A percentile compares a stretch with the other conserved stretches of the same genome.
phyloP scores from a whole-genome alignment of 2,888 invertebrate genomes.

The Rugalucina vietnamica region DNA sequence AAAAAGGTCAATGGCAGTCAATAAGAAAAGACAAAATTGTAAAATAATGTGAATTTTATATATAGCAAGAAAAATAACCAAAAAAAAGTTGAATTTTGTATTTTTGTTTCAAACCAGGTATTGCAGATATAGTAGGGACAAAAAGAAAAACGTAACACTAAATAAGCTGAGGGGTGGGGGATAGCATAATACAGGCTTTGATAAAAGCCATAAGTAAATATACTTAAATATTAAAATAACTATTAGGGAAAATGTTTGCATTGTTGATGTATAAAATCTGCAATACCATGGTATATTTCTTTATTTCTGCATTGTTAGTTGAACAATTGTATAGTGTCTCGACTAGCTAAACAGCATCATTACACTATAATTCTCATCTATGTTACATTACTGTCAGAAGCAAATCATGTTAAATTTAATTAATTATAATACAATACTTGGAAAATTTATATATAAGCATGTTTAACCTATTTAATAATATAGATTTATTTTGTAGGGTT shows the following conservation, averaged over 20 bases:
- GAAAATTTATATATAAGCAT: constrained; percentile 13
- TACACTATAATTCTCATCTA: not conserved
- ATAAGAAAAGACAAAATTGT: not conserved
- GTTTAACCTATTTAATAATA: not conserved
- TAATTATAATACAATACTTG: too few relatives aligned
- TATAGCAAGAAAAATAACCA: constrained; percentile 1
- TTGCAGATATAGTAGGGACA: not conserved
- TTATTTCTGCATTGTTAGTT: not conserved
- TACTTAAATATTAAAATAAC: too few relatives aligned
- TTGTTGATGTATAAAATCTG: too few relatives aligned
- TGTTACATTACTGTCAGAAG: not conserved
- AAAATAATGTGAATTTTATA: constrained; percentile 14
- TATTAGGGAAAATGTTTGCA: too few relatives aligned
- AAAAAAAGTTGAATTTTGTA: constrained; percentile 5
- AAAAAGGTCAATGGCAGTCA: too few relatives aligned
- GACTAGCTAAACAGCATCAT: not conserved
- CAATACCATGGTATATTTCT: not conserved
- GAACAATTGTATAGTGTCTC: constrained; percentile 5
- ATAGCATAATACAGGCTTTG: not conserved
- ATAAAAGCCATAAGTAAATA: too few relatives aligned
- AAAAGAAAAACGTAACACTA: too few relatives aligned
- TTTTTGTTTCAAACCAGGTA: constrained; percentile 10
- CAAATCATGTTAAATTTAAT: not conserved
- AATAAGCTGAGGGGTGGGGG: not conserved
- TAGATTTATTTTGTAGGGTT: not conserved